Conservation (phyloP, 92 coral and sea anemone species). For the Bergia puertoricense region DNA sequence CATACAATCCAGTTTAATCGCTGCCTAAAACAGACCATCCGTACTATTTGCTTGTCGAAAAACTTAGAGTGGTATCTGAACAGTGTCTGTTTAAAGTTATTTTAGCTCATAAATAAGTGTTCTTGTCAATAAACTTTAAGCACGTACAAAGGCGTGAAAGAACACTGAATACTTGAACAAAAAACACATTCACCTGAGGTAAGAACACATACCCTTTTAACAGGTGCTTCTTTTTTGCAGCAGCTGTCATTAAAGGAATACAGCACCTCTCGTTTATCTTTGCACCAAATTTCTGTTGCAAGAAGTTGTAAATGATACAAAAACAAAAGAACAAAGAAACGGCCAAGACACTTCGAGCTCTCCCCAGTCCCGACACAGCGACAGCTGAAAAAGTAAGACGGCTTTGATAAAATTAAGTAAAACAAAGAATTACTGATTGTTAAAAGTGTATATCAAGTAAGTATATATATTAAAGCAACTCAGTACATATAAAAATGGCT, state of each 20-base stretch:
- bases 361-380: conserved; percentile 6
- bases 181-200: not conserved
- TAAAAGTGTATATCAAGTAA: too few relatives aligned
- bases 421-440: not conserved
- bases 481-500: too few relatives aligned
- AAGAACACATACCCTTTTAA: not conserved
- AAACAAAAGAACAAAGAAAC: not conserved
- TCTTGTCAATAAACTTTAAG: too few relatives aligned
- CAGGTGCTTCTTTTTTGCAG: not conserved
- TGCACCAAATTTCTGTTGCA: not conserved
- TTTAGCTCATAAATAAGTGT: too few relatives aligned
- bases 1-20: not conserved
- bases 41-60: too few relatives aligned
- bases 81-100: too few relatives aligned
- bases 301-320: not conserved
- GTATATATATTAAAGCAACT: too few relatives aligned
- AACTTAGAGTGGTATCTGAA: too few relatives aligned
- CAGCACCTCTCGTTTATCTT: not conserved
- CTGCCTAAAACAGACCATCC: too few relatives aligned
- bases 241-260: not conserved
- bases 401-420: not conserved
- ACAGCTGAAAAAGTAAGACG: not conserved
- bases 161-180: too few relatives aligned
- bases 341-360: not conserved
- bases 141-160: too few relatives aligned